Percentiles rank a stretch among this genome's conserved stretches.
Evolutionary conservation across 2,888 invertebrate genomes (phyloP).

Genomic region (Andrena trimmerana): DNA sequence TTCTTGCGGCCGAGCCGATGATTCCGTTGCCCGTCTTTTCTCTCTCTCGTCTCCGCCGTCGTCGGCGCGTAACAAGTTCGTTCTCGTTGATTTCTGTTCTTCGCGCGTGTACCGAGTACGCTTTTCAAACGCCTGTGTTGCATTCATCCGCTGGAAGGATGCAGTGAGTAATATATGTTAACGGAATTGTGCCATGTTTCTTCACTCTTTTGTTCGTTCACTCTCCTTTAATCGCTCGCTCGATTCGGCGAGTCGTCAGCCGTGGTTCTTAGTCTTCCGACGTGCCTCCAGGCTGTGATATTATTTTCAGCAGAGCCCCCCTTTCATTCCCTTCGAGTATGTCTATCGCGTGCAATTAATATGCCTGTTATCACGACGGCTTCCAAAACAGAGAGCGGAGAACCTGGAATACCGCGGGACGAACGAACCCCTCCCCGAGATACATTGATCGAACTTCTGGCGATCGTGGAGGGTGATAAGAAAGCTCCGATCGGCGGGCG

Average conservation of each 20-base stretch:
- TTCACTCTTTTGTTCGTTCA: neutral
- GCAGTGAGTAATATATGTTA: slow-evolving; percentile 2
- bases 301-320: slow-evolving; percentile 65
- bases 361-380: slow-evolving; percentile 28
- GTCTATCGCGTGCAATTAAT: slow-evolving; percentile 18
- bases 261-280: slow-evolving; percentile 66
- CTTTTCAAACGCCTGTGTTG: neutral
- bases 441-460: slow-evolving; percentile 8
- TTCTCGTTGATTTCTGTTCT: neutral
- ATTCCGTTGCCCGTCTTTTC: neutral
- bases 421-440: neutral
- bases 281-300: slow-evolving; percentile 72
- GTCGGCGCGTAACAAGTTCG: neutral
- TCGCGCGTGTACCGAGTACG: neutral
- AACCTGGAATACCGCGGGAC: slow-evolving; percentile 16
- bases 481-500: slow-evolving; percentile 30
- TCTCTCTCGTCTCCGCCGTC: neutral
- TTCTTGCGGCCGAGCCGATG: neutral
- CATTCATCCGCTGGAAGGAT: neutral
- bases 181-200: slow-evolving; percentile 22
- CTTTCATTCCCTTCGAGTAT: slow-evolving; percentile 61
- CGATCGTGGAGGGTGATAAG: slow-evolving; percentile 27
- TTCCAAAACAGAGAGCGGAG: slow-evolving; percentile 17
- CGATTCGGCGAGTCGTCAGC: slow-evolving; percentile 18
- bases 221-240: neutral